Evolutionary conservation across 2,113 vertebrate species (phyloP).

Genomic region (Pycnonotus jocosus): DNA sequence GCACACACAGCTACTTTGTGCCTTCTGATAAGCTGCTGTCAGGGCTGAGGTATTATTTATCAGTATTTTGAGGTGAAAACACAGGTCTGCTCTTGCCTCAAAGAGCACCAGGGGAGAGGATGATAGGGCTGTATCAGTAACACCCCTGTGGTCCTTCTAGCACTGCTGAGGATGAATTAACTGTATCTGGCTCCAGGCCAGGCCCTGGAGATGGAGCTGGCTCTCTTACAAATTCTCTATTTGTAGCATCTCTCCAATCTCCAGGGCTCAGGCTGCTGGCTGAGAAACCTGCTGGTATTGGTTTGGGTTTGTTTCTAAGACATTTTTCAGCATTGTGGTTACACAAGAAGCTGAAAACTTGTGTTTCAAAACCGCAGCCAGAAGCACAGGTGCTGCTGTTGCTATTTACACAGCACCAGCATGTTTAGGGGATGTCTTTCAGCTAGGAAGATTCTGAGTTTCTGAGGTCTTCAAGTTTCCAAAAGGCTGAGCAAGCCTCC

Average conservation of each 20-base stretch:
- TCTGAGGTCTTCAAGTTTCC: background rate
- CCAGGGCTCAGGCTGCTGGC: background rate
- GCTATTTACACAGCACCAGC: background rate
- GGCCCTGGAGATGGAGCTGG: background rate
- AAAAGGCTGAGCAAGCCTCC: background rate
- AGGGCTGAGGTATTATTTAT: background rate
- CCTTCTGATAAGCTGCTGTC: background rate
- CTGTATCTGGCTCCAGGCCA: background rate
- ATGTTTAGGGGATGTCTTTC: fast-evolving
- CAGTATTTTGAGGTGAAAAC: background rate
- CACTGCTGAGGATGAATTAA: background rate
- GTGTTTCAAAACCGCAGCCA: background rate
- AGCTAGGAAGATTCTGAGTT: background rate
- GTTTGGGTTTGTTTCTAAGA: background rate
- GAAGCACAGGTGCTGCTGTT: background rate
- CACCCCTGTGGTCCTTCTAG: background rate
- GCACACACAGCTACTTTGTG: fast-evolving
- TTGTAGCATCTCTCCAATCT: background rate
- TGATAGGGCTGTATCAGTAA: background rate
- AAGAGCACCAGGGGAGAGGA: background rate
- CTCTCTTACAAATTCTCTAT: background rate
- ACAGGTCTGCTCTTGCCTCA: background rate
- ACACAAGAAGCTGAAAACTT: background rate
- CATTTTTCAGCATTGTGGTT: background rate
- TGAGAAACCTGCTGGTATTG: background rate